Base-by-base conservation (phyloP, 2,888 invertebrate genomes). In the Plagodis pulveraria region DNA sequence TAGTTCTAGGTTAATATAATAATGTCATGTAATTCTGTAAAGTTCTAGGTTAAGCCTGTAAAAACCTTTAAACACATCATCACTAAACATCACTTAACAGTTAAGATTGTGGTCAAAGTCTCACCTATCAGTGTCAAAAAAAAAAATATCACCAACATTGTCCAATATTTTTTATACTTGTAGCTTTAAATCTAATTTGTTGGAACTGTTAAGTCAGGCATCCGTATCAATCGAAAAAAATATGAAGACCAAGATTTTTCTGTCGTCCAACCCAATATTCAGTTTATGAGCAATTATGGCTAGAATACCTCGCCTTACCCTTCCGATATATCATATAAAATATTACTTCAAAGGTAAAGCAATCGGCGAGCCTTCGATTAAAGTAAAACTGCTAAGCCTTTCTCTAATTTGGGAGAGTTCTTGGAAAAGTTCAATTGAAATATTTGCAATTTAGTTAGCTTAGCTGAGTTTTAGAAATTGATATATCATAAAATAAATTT, bases 311-410 rank as follows among this genome's bases (percentile, higher is more conserved):
- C 71, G 72, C 72, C 76, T 77, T 79, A 81, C 75, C 75, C 78
- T 77, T 78, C 76, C 69, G 76, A 74, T 78, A 77, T 81, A 67
- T 84, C 83, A 80, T 83, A 88, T 86, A 84, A 85, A 84, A 85
- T 86, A 86, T 85, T 86, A 88, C 82, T 87, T 86, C 83, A 83
- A 81, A 87, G 82, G 84, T 81, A 82, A 86, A 87, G 76, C 86
- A 86, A 84, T 87, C 81, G 84, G 74, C 76, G 66, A 72, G 80
- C 87, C 80, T 86, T 64, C 61, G 82, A 75, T 86, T 72, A 74
- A 76, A 81, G 78, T 89, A 87, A 87, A 89, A 86, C 83, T 83
- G 84, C 81, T 86, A 85, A 86, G 80, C 84, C 84, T 81, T 79
- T 79, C 73, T 76, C 83, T 77, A 85, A 87, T 87, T 87, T 85